A percentile compares a stretch with the other conserved stretches of the same genome.
These are phyloP conservation scores for Megamerina dolium DNA, from an alignment of 2,888 invertebrate genomes.

Conservation along the genomic window DNA sequence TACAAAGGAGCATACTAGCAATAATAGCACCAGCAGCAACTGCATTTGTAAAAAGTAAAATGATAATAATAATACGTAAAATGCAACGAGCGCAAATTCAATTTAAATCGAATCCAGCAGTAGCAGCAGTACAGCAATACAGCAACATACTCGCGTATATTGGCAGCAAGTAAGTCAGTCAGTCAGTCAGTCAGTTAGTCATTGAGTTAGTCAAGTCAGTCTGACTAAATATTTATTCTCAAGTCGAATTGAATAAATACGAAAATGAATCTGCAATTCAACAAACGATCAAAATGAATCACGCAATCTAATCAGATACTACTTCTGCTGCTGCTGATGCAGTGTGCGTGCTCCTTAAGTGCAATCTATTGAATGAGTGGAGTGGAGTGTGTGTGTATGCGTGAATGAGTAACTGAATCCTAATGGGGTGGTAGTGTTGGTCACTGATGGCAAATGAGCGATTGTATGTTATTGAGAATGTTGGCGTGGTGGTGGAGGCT, in stretches of 20 bases:
- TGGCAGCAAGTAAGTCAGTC: too few relatives aligned
- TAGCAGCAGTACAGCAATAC: conserved; percentile 1
- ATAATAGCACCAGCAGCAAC: not conserved
- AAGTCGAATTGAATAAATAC: conserved; percentile 8
- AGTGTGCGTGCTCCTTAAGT: too few relatives aligned
- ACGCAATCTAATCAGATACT: conserved; percentile 14
- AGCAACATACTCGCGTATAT: not conserved
- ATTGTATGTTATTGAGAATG: too few relatives aligned
- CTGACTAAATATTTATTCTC: conserved; percentile 5
- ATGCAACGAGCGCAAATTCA: conserved; percentile 15
- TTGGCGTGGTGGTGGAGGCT: too few relatives aligned
- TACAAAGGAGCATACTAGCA: not conserved
- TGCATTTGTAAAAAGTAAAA: not conserved
- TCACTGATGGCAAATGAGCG: too few relatives aligned
- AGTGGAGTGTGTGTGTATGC: too few relatives aligned
- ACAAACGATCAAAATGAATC: conserved; percentile 10
- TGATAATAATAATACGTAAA: not conserved
- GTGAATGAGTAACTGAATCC: too few relatives aligned
- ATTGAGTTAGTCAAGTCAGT: not conserved
- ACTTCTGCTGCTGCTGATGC: too few relatives aligned
- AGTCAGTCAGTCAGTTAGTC: not conserved
- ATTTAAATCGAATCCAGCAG: conserved; percentile 18
- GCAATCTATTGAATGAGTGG: too few relatives aligned
- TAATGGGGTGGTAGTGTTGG: too few relatives aligned
- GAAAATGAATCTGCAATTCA: conserved; percentile 9